phyloP scores from a whole-genome alignment of 1,140 invertebrate genomes.

The Calosoma granatense region DNA sequence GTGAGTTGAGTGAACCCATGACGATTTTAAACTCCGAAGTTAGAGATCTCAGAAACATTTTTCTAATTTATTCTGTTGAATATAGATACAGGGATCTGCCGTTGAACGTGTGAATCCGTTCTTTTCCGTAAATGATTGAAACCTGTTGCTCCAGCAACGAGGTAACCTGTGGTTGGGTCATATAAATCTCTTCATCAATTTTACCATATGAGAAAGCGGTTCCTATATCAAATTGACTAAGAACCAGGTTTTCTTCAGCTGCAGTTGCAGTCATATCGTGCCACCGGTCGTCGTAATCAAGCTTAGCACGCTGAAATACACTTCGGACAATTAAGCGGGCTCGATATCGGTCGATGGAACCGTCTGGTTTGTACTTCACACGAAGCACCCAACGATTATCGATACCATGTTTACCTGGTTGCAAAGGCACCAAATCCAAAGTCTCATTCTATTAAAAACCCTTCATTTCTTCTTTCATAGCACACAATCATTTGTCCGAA shows the following conservation, averaged over 20 bases:
- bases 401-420: background rate
- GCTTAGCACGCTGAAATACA: conserved; percentile 24
- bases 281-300: conserved; percentile 37
- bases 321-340: conserved; percentile 33
- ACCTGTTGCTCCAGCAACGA: conserved; percentile 27
- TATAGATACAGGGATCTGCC: conserved; percentile 22
- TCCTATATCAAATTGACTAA: conserved; percentile 36
- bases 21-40: conserved; percentile 16
- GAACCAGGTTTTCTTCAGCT: conserved; percentile 25
- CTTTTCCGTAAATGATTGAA: no score
- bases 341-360: conserved; percentile 16
- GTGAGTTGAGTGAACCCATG: conserved; percentile 18
- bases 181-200: conserved; percentile 34
- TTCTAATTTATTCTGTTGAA: conserved; percentile 16
- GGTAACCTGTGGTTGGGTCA: conserved; percentile 30
- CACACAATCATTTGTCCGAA: background rate
- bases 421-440: background rate
- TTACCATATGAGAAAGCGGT: conserved; percentile 36
- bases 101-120: conserved; percentile 16
- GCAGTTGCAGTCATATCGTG: conserved; percentile 27
- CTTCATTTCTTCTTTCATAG: background rate
- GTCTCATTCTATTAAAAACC: background rate
- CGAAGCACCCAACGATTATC: background rate
- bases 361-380: conserved; percentile 9
- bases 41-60: no score